A percentile compares a stretch with the other conserved stretches of the same genome.
phyloP scores from a whole-genome alignment of 2,888 invertebrate genomes.

The Ganaspis brasiliensis region DNA sequence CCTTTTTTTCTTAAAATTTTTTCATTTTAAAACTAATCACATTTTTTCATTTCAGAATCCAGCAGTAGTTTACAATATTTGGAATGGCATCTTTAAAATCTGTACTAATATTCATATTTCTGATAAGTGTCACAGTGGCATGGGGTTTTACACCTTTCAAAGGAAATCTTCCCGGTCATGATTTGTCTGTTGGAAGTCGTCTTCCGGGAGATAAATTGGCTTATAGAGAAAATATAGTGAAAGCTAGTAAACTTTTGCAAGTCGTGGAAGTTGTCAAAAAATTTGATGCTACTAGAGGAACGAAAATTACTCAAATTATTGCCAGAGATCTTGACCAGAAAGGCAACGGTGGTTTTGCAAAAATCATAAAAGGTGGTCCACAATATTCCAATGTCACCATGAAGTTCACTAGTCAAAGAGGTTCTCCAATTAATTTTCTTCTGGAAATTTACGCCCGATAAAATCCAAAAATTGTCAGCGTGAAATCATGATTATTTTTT shows the following conservation, averaged over 20 bases:
- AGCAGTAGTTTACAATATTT: background rate
- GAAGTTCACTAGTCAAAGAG: conserved; percentile 80
- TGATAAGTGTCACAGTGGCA: background rate
- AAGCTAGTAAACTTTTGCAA: conserved; percentile 67
- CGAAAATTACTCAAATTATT: conserved; percentile 76
- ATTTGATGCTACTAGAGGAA: conserved; percentile 62
- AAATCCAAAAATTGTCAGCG: background rate
- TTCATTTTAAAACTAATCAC: no score
- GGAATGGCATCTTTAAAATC: background rate
- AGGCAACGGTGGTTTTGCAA: conserved; percentile 80
- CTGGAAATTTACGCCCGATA: conserved; percentile 77
- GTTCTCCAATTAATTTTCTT: conserved; percentile 80
- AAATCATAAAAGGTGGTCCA: conserved; percentile 79
- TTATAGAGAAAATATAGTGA: conserved; percentile 62
- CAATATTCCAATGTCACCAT: conserved; percentile 74
- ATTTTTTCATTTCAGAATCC: background rate
- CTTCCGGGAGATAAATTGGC: conserved; percentile 65
- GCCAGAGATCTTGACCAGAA: conserved; percentile 79
- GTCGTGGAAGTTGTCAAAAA: conserved; percentile 54
- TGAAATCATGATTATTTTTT: no score
- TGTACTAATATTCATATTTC: background rate
- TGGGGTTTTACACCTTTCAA: background rate
- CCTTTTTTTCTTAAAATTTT: no score
- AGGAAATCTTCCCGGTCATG: conserved; percentile 48
- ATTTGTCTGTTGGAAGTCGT: conserved; percentile 68